These are phyloP conservation scores for Chelmon rostratus DNA, from an alignment of 2,797 vertebrate genomes.

Conservation along the genomic window DNA sequence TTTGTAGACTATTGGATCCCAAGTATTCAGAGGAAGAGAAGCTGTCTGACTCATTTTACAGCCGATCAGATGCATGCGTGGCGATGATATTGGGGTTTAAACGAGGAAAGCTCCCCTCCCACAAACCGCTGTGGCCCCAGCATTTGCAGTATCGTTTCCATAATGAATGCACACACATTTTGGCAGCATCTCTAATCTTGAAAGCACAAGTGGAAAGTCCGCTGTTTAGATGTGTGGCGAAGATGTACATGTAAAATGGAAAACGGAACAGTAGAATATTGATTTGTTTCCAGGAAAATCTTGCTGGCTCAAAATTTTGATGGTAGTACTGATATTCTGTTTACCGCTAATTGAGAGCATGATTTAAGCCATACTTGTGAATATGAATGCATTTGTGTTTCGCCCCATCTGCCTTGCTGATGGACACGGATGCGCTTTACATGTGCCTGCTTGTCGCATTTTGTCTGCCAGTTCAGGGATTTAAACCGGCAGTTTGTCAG, in stretches of 20 bases:
- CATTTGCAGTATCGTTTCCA: constrained; percentile 24
- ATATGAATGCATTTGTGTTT: not conserved
- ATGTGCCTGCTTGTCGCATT: not conserved
- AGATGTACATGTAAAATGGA: not conserved
- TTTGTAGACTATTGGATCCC: constrained; percentile 1
- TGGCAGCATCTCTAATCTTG: constrained; percentile 12
- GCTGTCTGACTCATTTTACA: constrained; percentile 9
- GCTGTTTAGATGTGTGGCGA: constrained; percentile 6
- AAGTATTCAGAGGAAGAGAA: constrained; percentile 4
- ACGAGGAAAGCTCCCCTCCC: constrained; percentile 20
- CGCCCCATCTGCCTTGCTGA: not conserved
- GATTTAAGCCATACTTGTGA: not conserved
- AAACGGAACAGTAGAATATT: not conserved
- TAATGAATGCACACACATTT: constrained; percentile 6
- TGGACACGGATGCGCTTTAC: not conserved
- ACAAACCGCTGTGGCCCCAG: too few species aligned
- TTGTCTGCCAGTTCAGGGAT: not conserved
- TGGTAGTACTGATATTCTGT: not conserved
- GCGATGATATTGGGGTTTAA: not conserved
- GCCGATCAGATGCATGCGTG: not conserved
- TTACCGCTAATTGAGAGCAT: not conserved
- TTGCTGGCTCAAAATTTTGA: not conserved
- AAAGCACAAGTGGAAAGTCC: constrained; percentile 31
- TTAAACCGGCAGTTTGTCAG: not conserved
- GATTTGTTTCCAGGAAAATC: not conserved